phyloP scores from a whole-genome alignment of 2,797 vertebrate species.

The Cyclura pinguis region DNA sequence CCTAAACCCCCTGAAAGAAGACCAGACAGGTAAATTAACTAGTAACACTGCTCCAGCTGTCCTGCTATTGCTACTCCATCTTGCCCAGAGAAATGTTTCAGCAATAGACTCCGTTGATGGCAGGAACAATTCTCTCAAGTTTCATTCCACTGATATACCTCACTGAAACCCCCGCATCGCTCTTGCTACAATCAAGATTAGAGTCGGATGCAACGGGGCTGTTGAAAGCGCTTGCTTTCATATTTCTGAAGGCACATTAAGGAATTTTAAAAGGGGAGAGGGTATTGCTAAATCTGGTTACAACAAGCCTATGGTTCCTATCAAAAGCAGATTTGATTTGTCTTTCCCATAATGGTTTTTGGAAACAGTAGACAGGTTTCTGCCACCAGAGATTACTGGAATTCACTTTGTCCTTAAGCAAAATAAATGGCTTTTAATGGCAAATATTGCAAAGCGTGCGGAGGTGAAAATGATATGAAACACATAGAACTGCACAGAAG shows the following conservation, averaged over 20 bases:
- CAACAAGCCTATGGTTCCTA: constrained; percentile 53
- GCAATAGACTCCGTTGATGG: constrained; percentile 49
- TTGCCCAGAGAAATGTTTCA: constrained; percentile 56
- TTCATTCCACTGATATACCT: constrained; percentile 41
- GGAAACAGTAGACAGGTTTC: constrained; percentile 55
- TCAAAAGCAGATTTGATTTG: constrained; percentile 63
- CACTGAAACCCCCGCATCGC: constrained; percentile 47
- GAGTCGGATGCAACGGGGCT: constrained; percentile 56
- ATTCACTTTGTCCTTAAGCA: constrained; percentile 72
- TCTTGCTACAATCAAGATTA: constrained; percentile 70
- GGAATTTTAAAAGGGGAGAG: constrained; percentile 57
- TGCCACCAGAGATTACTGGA: constrained; percentile 72
- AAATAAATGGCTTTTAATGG: constrained; percentile 69
- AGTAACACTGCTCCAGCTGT: constrained; percentile 44
- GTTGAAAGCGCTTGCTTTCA: constrained; percentile 73
- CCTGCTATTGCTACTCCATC: constrained; percentile 58
- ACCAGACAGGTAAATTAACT: constrained; percentile 62
- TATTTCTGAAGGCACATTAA: constrained; percentile 67
- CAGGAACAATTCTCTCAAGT: constrained; percentile 63
- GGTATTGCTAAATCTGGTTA: constrained; percentile 46
- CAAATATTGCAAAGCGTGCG: constrained; percentile 54
- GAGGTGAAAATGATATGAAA: constrained; percentile 61
- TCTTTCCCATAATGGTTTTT: constrained; percentile 62
- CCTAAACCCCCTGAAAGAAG: constrained; percentile 61
- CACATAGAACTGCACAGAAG: constrained; percentile 12